These are phyloP conservation scores for Amblyteles armatorius DNA, from an alignment of 2,888 invertebrate species.

Conservation along the genomic window DNA sequence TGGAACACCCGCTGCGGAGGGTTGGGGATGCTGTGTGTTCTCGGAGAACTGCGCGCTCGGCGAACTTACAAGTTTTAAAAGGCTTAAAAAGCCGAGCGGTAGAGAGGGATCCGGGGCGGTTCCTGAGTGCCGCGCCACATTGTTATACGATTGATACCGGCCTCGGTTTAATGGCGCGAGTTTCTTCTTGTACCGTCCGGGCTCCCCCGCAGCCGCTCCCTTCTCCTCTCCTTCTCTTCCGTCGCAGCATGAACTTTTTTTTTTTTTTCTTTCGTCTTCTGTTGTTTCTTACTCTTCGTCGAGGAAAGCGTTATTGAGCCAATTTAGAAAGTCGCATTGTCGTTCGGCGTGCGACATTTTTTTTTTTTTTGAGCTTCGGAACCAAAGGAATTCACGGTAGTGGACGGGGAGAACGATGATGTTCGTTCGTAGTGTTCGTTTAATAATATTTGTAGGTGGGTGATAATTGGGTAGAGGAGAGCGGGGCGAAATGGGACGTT, in stretches of 20 bases:
- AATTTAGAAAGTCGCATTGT: not conserved
- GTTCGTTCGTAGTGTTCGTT: too few relatives aligned
- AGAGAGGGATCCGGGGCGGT: constrained; percentile 16
- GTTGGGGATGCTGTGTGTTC: constrained; percentile 1
- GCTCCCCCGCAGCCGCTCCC: not conserved
- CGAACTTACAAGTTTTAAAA: constrained; percentile 67
- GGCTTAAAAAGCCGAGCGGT: constrained; percentile 64
- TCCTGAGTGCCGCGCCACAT: constrained; percentile 60
- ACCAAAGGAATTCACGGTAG: too few relatives aligned
- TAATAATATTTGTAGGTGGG: too few relatives aligned
- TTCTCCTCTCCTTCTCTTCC: constrained; percentile 28
- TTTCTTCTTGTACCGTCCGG: constrained; percentile 50
- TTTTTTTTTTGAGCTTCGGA: not conserved
- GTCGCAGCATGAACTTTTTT: not conserved
- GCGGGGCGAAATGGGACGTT: too few relatives aligned
- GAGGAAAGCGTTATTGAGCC: not conserved
- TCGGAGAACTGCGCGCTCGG: constrained; percentile 25
- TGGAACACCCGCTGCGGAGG: constrained; percentile 41
- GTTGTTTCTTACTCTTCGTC: not conserved
- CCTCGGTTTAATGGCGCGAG: constrained; percentile 64
- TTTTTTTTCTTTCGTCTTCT: not conserved
- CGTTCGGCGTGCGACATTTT: not conserved
- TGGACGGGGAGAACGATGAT: too few relatives aligned
- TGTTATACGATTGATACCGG: constrained; percentile 67
- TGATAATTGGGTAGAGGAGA: too few relatives aligned